phyloP scores from a whole-genome alignment of 92 coral and sea anemone species.

The Epizoanthus ramosus region DNA sequence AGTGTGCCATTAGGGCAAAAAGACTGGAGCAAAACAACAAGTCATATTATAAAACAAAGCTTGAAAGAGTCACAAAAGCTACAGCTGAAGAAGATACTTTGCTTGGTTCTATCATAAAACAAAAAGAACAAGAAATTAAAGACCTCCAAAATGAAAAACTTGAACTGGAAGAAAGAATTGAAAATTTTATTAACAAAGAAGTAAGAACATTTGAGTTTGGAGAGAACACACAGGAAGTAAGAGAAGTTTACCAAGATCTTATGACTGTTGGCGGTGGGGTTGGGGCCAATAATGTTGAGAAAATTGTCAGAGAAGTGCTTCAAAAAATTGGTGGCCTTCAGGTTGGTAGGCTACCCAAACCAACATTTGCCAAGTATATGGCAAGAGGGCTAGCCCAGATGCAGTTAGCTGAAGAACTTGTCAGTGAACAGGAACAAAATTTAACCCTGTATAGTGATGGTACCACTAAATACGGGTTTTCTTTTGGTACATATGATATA shows the following conservation, averaged over 20 bases:
- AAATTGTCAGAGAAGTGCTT: conserved; percentile 29
- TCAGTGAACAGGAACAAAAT: conserved; percentile 15
- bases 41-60: conserved; percentile 10
- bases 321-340: conserved; percentile 38
- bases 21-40: conserved; percentile 14
- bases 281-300: conserved; percentile 51
- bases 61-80: neutral
- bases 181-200: conserved; percentile 23
- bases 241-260: conserved; percentile 34
- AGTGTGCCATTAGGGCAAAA: conserved; percentile 20
- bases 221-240: conserved; percentile 23
- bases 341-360: conserved; percentile 12
- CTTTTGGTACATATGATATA: conserved; percentile 44
- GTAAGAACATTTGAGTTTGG: conserved; percentile 25
- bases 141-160: conserved; percentile 36
- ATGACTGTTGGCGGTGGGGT: conserved; percentile 24
- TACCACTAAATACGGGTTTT: conserved; percentile 39
- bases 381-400: conserved; percentile 46
- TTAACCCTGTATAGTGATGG: conserved; percentile 43
- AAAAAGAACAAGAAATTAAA: conserved; percentile 28
- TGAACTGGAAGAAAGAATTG: conserved; percentile 36
- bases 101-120: conserved; percentile 28
- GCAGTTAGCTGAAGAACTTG: conserved; percentile 35
- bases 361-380: conserved; percentile 45
- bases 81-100: conserved; percentile 20